These are phyloP conservation scores for Dryobota labecula DNA, from an alignment of 2,888 invertebrate species.

Conservation along the genomic window DNA sequence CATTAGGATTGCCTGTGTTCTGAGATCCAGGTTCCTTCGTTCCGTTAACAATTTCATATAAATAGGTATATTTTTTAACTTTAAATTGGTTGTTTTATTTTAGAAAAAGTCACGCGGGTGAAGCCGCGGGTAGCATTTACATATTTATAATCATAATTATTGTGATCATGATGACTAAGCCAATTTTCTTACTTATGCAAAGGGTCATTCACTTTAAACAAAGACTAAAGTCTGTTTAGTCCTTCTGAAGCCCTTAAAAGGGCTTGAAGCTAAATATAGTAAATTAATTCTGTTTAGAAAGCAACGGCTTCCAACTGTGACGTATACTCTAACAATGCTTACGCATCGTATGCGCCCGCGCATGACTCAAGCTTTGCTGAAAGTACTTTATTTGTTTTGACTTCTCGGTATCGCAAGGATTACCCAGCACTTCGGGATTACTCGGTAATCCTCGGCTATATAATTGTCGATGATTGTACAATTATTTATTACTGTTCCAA, in stretches of 20 bases:
- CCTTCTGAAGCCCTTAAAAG: slow-evolving; percentile 15
- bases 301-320: slow-evolving; percentile 48
- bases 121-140: no score
- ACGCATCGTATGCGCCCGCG: slow-evolving; percentile 52
- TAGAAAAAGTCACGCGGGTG: no score
- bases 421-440: slow-evolving; percentile 50
- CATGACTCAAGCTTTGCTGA: slow-evolving; percentile 55
- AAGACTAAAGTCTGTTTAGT: slow-evolving; percentile 1
- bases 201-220: neutral
- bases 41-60: no score
- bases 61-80: no score
- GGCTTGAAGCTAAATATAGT: slow-evolving; percentile 38
- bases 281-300: slow-evolving; percentile 38
- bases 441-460: slow-evolving; percentile 46
- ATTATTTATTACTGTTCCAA: slow-evolving; percentile 19
- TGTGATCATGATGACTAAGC: slow-evolving; percentile 5
- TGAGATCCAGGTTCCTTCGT: no score
- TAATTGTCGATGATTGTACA: slow-evolving; percentile 6
- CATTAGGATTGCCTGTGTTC: no score
- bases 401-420: slow-evolving; percentile 53
- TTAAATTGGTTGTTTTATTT: no score
- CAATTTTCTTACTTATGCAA: neutral
- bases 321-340: slow-evolving; percentile 62
- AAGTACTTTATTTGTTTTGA: slow-evolving; percentile 61
- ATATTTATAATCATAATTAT: neutral